Evolutionary conservation across 2,113 vertebrate species (phyloP), one percentile per base, ranked within the genome.

Genomic region (Stegostoma tigrinum): DNA sequence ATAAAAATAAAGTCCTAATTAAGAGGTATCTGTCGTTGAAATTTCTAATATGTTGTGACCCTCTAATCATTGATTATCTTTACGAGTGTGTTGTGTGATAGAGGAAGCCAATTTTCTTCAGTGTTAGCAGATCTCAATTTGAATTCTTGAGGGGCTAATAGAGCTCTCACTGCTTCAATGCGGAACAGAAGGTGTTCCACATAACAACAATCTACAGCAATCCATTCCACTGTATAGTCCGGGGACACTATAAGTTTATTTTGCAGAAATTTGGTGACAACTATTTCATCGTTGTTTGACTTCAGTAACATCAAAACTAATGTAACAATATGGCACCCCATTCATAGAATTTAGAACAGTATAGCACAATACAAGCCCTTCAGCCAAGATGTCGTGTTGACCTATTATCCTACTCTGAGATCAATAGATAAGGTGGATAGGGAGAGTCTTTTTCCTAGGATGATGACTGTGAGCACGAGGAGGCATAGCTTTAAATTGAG

Each of bases 121-220:
- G 64, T 34, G 87, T 15, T 55, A 90, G 52, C 30, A 64, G 87
- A 90, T 52, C 55, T 52, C 55, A 90, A 6, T 64, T 90, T 61
- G 52, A 90, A 34, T 55, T 90, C 87, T 90, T 90, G 87, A 90
- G 87, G 52, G 64, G 30, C 87, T 90, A 90, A 64, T 64, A 90
- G 87, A 64, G 27, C 87, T 61, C 52, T 90, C 87, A 90, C 87
- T 90, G 52, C 55, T 90, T 90, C 87, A 90, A 90, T 90, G 64
- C 61, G 30, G 38, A 30, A 90, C 52, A 64, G 14, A 90, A 61
- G 12, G 52, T 90, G 87, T 61, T 55, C 87, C 64, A 27, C 15
- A 34, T 38, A 42, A n/a, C 78, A 42, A 15, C n/a, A 38, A 83
- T 19, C 17, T 83, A 5, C 3, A 21, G 80, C 80, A 83, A 83